Evolutionary conservation across 2,113 vertebrate genomes (phyloP).

Genomic region (Bos javanicus): DNA sequence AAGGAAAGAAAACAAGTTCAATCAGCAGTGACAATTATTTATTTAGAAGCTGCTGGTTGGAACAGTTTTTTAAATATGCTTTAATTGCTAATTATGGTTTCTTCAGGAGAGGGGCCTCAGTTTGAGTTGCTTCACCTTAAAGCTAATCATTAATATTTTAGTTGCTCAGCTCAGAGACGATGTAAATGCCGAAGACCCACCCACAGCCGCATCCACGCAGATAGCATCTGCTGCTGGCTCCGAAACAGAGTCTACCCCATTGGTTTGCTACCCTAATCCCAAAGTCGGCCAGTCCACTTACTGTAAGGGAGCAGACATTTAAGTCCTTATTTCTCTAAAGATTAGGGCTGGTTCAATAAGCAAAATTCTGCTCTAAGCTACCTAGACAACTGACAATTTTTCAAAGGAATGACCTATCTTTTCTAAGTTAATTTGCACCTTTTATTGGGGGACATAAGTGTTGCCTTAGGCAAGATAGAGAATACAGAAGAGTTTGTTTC

Average conservation of each 20-base stretch:
- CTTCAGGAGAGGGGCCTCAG: constrained; percentile 60
- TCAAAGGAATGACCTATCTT: constrained; percentile 71
- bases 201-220: background rate
- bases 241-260: background rate
- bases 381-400: constrained; percentile 50
- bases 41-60: constrained; percentile 80
- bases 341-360: constrained; percentile 57
- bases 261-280: background rate
- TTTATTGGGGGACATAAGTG: constrained; percentile 56
- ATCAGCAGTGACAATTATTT: constrained; percentile 83
- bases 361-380: constrained; percentile 65
- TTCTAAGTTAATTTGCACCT: constrained; percentile 74
- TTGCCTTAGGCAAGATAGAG: constrained; percentile 57
- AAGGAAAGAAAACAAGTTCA: constrained; percentile 83
- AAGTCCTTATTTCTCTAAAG: constrained; percentile 25
- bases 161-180: background rate
- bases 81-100: constrained; percentile 83
- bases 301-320: background rate
- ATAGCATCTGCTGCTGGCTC: background rate
- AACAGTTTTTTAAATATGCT: constrained; percentile 80
- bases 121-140: constrained; percentile 68
- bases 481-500: constrained; percentile 65
- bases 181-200: background rate
- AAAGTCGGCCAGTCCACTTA: background rate
- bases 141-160: constrained; percentile 71